Conservation (phyloP, 1,140 invertebrate species). For the Sarcophaga bullata region DNA sequence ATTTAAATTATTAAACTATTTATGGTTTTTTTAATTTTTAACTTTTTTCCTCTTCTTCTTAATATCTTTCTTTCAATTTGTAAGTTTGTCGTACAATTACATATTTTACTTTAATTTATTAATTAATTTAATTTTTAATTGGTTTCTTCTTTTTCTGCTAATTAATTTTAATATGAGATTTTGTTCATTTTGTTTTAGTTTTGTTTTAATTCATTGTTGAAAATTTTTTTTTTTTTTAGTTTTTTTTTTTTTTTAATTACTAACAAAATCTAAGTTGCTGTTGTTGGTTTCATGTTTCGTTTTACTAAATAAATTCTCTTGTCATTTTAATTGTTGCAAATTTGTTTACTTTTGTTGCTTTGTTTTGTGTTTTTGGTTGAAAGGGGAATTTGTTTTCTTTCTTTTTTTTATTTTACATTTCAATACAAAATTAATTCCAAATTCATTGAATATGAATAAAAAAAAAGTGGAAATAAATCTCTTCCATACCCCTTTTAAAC, state of each 20-base stretch:
- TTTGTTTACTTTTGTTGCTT: too few relatives aligned
- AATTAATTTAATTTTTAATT: conserved; percentile 11
- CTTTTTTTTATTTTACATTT: neutral
- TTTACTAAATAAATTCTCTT: conserved; percentile 25
- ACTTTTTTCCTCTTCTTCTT: conserved; percentile 6
- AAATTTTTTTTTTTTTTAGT: neutral
- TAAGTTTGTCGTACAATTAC: conserved; percentile 38
- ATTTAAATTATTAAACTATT: neutral
- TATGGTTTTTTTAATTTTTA: neutral
- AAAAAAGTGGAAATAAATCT: neutral
- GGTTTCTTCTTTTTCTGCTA: neutral
- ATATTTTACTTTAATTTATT: conserved; percentile 30
- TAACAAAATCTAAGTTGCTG: neutral
- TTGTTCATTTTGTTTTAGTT: too few relatives aligned
- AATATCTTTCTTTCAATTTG: conserved; percentile 26
- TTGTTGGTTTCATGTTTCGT: neutral
- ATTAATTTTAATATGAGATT: conserved; percentile 13
- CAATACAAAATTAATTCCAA: too few relatives aligned
- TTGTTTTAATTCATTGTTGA: too few relatives aligned
- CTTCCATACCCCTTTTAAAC: too few relatives aligned
- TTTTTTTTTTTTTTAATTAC: conserved; percentile 8
- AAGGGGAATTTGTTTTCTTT: neutral
- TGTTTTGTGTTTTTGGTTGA: too few relatives aligned
- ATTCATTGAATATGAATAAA: conserved; percentile 12
- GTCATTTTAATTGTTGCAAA: neutral